Evolutionary conservation across 2,113 vertebrate species (phyloP).

Genomic region (Fregata magnificens): DNA sequence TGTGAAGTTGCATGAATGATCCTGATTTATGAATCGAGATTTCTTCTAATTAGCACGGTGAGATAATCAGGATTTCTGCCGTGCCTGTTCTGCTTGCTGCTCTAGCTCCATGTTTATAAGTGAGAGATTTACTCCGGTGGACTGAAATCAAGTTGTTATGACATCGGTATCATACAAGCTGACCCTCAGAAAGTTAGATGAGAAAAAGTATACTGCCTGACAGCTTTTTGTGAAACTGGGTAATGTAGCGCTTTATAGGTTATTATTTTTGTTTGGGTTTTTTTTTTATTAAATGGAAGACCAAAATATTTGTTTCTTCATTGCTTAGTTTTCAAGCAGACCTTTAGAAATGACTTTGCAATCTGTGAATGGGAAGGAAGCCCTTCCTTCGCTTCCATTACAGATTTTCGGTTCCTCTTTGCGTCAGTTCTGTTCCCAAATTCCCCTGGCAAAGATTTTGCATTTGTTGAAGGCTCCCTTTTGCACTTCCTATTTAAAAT

Average conservation of each 20-base stretch:
- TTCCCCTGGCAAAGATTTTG: neutral
- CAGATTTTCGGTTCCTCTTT: neutral
- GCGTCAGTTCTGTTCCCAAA: accelerated
- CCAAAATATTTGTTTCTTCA: neutral
- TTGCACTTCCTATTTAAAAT: neutral
- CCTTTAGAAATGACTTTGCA: neutral
- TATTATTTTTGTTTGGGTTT: neutral
- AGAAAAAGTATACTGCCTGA: neutral
- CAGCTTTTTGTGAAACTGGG: neutral
- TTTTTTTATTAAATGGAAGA: neutral
- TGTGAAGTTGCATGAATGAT: neutral
- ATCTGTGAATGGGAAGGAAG: neutral
- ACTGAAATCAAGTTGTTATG: neutral
- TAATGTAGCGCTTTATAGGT: neutral
- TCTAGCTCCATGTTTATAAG: neutral
- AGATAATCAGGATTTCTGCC: neutral
- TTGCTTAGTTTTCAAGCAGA: neutral
- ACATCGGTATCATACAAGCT: neutral
- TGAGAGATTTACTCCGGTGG: neutral
- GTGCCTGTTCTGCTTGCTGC: neutral
- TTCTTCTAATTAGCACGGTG: neutral
- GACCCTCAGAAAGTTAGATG: neutral
- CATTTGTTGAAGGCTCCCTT: neutral
- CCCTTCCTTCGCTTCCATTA: neutral
- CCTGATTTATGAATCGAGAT: neutral